Percentiles rank a stretch among this genome's conserved stretches.
phyloP scores from a whole-genome alignment of 2,113 vertebrate species.

The Pelvicachromis taeniatus region DNA sequence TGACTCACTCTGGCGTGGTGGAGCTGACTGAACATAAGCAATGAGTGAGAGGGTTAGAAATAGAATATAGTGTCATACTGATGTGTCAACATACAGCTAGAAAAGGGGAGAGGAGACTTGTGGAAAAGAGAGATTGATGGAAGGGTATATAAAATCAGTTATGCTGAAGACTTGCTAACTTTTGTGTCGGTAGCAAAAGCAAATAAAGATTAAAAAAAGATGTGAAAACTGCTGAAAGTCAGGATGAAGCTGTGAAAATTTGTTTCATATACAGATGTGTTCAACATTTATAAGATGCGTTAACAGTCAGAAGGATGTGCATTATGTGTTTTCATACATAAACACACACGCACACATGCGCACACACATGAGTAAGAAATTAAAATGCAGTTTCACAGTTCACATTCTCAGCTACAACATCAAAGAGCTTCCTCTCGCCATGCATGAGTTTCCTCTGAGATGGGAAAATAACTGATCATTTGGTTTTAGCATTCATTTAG shows the following conservation, averaged over 20 bases:
- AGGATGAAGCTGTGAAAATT: neutral
- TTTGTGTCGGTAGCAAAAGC: neutral
- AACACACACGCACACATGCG: neutral
- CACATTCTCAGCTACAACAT: neutral
- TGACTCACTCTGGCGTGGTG: conserved; percentile 59
- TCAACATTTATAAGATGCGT: conserved; percentile 25
- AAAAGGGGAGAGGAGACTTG: neutral
- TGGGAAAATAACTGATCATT: neutral
- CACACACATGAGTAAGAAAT: neutral
- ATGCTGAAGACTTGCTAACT: neutral
- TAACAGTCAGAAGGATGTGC: conserved; percentile 2
- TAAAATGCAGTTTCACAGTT: neutral
- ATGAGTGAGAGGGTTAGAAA: neutral
- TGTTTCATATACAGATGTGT: neutral
- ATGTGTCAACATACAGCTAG: conserved; percentile 14
- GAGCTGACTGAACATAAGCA: conserved; percentile 25
- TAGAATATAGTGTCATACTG: neutral
- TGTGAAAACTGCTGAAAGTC: neutral
- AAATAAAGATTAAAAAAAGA: neutral
- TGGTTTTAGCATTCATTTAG: neutral
- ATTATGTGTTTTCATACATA: neutral
- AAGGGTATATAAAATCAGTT: neutral
- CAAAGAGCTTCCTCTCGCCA: neutral
- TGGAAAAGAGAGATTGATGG: neutral
- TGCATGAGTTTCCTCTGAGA: neutral